These are phyloP conservation scores for Oithona nana DNA, from an alignment of 2,888 invertebrate genomes.

Conservation along the genomic window DNA sequence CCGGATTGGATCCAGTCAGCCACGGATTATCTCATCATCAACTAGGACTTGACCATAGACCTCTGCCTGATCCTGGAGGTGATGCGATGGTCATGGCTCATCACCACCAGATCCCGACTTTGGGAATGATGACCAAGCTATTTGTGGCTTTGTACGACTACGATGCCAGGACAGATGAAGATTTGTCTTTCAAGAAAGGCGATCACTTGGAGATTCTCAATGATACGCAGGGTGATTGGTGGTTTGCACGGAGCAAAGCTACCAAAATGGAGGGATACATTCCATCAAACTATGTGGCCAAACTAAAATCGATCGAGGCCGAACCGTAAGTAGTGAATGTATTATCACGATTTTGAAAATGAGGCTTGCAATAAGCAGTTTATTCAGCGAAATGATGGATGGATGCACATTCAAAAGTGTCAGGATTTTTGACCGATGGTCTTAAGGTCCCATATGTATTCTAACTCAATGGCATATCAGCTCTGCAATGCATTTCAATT, in stretches of 20 bases:
- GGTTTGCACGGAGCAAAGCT: constrained; percentile 90
- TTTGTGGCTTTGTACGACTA: constrained; percentile 98
- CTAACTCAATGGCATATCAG: too few species aligned
- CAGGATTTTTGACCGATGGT: too few species aligned
- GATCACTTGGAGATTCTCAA: constrained; percentile 95
- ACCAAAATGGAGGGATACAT: constrained; percentile 96
- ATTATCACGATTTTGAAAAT: too few species aligned
- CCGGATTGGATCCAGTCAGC: not conserved
- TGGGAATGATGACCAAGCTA: constrained; percentile 43
- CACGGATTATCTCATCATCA: not conserved
- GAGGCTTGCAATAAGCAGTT: too few species aligned
- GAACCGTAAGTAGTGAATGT: constrained; percentile 98
- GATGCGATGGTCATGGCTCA: not conserved
- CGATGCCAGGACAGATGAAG: constrained; percentile 96
- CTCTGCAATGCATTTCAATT: too few species aligned
- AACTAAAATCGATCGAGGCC: constrained; percentile 95
- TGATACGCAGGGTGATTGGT: constrained; percentile 99
- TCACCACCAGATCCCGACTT: not conserved
- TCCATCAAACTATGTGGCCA: constrained; percentile 98
- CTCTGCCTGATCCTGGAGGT: not conserved
- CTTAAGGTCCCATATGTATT: too few species aligned
- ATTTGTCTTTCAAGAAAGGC: constrained; percentile 94
- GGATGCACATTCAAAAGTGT: too few species aligned
- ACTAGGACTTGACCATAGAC: not conserved
- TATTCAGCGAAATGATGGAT: too few species aligned